phyloP scores from a whole-genome alignment of 2,113 vertebrate species.

The Okapia johnstoni region DNA sequence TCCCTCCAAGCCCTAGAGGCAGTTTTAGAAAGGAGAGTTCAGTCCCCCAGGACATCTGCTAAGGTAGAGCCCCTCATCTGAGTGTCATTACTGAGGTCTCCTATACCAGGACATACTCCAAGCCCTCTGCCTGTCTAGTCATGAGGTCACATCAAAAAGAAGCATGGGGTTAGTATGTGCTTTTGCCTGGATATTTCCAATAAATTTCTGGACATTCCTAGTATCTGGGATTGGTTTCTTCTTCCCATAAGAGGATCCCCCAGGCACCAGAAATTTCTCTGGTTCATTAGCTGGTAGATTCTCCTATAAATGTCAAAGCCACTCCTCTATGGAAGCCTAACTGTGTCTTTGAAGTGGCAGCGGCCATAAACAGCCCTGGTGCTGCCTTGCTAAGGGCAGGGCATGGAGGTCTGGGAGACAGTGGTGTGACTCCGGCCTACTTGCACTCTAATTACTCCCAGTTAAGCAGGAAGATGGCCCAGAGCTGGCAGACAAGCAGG shows the following conservation, averaged over 20 bases:
- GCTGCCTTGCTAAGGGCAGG: not conserved
- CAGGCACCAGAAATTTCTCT: not conserved
- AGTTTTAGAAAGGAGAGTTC: not conserved
- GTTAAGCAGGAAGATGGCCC: not conserved
- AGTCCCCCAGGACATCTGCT: not conserved
- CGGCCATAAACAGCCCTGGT: not conserved
- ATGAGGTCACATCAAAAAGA: not conserved
- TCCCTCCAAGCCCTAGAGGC: not conserved
- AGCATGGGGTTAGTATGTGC: not conserved
- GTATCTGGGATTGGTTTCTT: not conserved
- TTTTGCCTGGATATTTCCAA: not conserved
- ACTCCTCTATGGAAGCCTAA: not conserved
- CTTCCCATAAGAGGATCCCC: not conserved
- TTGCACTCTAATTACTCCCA: not conserved
- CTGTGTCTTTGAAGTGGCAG: slow-evolving; percentile 4
- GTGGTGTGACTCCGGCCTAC: not conserved
- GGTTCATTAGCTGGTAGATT: not conserved
- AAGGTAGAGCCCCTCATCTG: not conserved
- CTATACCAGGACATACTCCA: not conserved
- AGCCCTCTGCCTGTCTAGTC: not conserved
- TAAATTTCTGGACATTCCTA: not conserved
- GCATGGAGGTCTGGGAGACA: not conserved
- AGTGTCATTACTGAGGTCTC: not conserved
- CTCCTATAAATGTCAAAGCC: slow-evolving; percentile 30
- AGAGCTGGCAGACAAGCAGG: not conserved